Conservation (phyloP, 2,113 vertebrate species). For the Peromyscus maniculatus region DNA sequence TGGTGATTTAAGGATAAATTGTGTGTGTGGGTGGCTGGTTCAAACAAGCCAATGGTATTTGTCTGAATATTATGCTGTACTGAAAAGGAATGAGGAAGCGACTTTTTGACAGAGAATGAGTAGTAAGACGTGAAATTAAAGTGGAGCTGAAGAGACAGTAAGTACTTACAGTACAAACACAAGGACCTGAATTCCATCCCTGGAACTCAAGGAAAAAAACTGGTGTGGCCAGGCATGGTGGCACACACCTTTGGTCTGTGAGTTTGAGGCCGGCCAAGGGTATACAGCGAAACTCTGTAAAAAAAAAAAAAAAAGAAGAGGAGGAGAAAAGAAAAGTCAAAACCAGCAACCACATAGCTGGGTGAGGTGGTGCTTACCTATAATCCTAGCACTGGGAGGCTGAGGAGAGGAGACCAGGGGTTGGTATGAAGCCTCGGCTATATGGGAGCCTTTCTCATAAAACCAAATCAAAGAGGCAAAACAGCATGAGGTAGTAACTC, state of each 20-base stretch:
- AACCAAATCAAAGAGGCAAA: neutral
- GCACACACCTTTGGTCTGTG: neutral
- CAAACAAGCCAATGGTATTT: neutral
- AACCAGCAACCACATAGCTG: neutral
- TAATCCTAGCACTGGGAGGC: too few species aligned
- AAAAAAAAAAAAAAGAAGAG: neutral
- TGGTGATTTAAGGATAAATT: neutral
- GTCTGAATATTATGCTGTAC: rapidly evolving
- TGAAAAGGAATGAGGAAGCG: rapidly evolving
- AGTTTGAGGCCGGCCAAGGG: neutral
- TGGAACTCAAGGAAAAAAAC: neutral
- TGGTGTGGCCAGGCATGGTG: neutral
- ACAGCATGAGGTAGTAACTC: neutral
- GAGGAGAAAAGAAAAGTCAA: neutral
- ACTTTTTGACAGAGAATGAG: neutral
- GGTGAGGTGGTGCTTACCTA: too few species aligned
- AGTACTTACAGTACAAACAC: too few species aligned
- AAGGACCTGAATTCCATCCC: neutral
- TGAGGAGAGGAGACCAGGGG: neutral
- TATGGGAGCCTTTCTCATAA: neutral
- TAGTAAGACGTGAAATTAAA: neutral
- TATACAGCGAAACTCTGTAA: neutral
- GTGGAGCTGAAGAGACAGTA: neutral
- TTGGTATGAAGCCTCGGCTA: neutral
- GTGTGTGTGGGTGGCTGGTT: neutral